Conservation (phyloP, 1,140 invertebrate genomes). For the Conus ventricosus region DNA sequence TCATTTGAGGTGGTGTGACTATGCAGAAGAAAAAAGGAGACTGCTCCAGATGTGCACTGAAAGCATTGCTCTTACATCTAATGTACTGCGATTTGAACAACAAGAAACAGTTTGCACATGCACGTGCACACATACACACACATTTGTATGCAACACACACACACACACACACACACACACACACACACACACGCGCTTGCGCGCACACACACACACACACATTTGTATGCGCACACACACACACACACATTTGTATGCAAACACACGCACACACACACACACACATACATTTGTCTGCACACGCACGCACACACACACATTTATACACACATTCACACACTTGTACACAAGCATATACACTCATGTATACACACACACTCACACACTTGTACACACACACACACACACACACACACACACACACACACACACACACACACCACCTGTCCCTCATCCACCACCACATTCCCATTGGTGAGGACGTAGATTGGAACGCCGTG, state of each 20-base stretch:
- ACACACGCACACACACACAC: no score
- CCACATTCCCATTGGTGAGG: slow-evolving; percentile 91
- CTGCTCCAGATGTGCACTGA: no score
- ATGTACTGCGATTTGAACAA: no score
- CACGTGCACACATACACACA: no score
- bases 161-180: background rate
- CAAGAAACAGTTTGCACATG: no score
- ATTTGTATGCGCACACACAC: background rate
- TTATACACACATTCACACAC: background rate
- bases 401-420: background rate
- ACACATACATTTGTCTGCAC: no score
- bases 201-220: background rate
- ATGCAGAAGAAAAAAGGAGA: no score
- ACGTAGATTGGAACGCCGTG: slow-evolving; percentile 79
- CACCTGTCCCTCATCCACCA: slow-evolving; percentile 88
- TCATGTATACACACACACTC: background rate
- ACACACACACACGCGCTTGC: background rate
- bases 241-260: background rate
- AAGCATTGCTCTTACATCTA: no score
- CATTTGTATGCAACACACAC: background rate
- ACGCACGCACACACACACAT: no score
- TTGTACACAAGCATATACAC: background rate
- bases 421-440: background rate
- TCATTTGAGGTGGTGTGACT: no score
- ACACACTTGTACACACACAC: background rate